These are phyloP conservation scores for Drosophila oshimai DNA, from an alignment of 1,140 invertebrate genomes.

Conservation along the genomic window DNA sequence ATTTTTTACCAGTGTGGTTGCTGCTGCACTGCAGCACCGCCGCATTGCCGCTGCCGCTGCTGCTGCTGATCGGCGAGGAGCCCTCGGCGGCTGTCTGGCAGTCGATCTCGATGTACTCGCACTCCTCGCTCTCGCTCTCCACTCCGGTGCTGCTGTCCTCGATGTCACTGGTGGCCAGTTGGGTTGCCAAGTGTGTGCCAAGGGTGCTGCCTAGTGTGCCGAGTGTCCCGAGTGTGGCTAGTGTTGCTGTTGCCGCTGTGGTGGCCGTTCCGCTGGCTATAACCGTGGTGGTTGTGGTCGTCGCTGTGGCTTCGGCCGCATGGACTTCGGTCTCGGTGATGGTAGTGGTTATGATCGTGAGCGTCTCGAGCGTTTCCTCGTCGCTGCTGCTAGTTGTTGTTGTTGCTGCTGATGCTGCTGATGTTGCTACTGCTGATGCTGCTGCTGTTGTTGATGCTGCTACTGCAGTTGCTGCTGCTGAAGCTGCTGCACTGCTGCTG, in stretches of 20 bases:
- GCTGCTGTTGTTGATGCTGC: constrained; percentile 18
- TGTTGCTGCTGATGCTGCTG: constrained; percentile 19
- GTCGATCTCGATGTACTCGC: constrained; percentile 44
- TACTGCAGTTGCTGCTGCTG: constrained; percentile 44
- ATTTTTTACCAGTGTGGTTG: too few species aligned
- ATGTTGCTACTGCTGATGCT: constrained; percentile 16
- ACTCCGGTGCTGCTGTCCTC: constrained; percentile 22
- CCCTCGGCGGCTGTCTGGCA: constrained; percentile 23
- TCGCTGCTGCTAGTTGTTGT: constrained; percentile 36
- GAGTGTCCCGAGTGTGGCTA: not conserved
- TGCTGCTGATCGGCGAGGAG: constrained; percentile 1
- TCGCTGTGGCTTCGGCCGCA: constrained; percentile 38
- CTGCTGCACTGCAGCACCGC: constrained; percentile 28
- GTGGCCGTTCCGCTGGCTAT: constrained; percentile 36
- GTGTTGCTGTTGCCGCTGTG: constrained; percentile 10
- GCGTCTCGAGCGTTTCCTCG: constrained; percentile 47
- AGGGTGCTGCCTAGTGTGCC: constrained; percentile 4
- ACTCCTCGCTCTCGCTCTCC: constrained; percentile 36
- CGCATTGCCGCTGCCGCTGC: constrained; percentile 44
- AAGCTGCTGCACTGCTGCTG: constrained; percentile 56
- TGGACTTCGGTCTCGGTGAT: constrained; percentile 53
- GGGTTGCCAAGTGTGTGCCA: not conserved
- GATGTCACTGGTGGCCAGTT: constrained; percentile 18
- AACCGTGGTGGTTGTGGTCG: constrained; percentile 46
- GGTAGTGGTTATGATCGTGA: constrained; percentile 63